phyloP scores from a whole-genome alignment of 2,888 invertebrate species.

The Bugula neritina region DNA sequence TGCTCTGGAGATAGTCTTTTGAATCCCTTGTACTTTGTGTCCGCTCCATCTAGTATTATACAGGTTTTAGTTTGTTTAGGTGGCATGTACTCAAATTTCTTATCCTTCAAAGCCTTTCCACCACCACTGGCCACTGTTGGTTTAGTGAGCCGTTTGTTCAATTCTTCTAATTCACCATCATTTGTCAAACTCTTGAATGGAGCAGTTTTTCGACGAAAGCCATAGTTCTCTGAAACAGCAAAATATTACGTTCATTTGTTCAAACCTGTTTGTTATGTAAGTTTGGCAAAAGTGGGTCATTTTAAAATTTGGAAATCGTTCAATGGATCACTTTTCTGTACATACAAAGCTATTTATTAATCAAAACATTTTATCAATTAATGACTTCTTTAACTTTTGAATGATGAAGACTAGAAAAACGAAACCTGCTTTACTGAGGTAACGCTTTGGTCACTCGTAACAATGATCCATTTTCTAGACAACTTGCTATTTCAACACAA shows the following conservation, averaged over 20 bases:
- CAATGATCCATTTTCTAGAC: no score
- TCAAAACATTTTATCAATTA: no score
- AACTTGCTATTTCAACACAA: no score
- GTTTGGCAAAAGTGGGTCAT: no score
- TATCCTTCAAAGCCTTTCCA: background rate
- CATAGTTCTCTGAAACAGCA: constrained; percentile 15
- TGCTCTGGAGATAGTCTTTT: background rate
- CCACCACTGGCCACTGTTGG: background rate
- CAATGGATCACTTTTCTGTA: no score
- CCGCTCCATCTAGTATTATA: background rate
- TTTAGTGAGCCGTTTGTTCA: background rate
- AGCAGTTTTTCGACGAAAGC: background rate
- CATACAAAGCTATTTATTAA: no score
- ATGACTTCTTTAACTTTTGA: no score
- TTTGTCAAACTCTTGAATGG: background rate
- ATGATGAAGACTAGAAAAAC: no score
- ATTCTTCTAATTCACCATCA: background rate
- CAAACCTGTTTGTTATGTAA: no score
- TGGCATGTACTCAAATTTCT: background rate
- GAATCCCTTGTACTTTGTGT: background rate
- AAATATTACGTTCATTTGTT: background rate
- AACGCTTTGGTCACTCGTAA: no score
- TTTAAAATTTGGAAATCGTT: no score
- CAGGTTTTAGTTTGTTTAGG: background rate
- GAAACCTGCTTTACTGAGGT: no score